phyloP scores from a whole-genome alignment of 2,113 vertebrate genomes.

The Upupa epops region DNA sequence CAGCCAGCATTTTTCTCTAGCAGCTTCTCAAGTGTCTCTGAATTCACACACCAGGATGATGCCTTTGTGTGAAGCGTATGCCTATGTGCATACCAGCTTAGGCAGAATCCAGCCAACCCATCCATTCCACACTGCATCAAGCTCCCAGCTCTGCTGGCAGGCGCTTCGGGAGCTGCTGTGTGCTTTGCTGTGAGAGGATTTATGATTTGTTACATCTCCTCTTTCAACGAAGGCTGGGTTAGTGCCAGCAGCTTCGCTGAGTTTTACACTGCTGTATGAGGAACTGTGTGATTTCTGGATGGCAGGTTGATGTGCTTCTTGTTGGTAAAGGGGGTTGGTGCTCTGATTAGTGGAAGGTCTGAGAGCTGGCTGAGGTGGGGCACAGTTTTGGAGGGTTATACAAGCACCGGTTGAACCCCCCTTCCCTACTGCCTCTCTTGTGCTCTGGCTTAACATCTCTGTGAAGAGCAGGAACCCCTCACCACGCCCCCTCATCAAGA shows the following conservation, averaged over 20 bases:
- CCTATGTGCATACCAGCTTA: rapidly evolving
- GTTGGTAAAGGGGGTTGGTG: not conserved
- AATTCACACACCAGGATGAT: rapidly evolving
- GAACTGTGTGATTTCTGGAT: not conserved
- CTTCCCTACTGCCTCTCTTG: not conserved
- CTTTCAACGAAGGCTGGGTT: not conserved
- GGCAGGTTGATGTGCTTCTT: not conserved
- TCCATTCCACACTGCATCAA: rapidly evolving
- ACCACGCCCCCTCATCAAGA: rapidly evolving
- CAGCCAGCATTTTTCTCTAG: not conserved
- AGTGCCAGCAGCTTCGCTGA: not conserved
- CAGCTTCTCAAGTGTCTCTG: not conserved
- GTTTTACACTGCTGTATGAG: rapidly evolving
- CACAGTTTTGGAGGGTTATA: not conserved
- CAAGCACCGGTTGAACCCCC: not conserved
- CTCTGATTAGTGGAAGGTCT: not conserved
- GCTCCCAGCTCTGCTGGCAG: not conserved
- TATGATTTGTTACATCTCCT: not conserved
- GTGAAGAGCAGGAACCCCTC: not conserved
- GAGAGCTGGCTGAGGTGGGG: not conserved
- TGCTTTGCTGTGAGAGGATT: rapidly evolving
- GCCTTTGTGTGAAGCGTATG: rapidly evolving
- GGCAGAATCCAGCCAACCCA: not conserved
- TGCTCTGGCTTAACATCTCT: not conserved
- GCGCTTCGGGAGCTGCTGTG: not conserved